A percentile compares a stretch with the other conserved stretches of the same genome.
Evolutionary conservation across 2,888 invertebrate genomes (phyloP).

Genomic region (Orthosia gothica): DNA sequence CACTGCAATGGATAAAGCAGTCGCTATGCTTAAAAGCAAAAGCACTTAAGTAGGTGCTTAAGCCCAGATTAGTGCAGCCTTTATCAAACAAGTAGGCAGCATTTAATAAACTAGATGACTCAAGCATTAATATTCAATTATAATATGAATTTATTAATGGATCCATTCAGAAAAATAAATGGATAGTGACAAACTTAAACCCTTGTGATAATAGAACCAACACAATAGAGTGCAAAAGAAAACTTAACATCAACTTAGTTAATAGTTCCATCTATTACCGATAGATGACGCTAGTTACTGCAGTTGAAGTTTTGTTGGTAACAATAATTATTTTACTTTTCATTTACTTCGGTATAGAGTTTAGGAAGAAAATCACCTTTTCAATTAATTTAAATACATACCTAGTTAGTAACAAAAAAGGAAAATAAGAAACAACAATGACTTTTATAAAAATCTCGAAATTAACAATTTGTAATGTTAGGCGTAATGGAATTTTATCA

Average conservation of each 20-base stretch:
- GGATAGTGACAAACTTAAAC: background rate
- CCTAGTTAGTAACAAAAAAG: background rate
- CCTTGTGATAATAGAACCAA: no score
- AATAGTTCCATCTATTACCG: slow-evolving; percentile 36
- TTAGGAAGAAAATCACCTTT: background rate
- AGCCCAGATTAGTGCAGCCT: background rate
- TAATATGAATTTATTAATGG: background rate
- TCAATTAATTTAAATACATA: background rate
- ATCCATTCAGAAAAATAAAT: no score
- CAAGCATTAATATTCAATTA: background rate
- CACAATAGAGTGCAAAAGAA: background rate
- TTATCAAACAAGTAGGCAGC: no score
- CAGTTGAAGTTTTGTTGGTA: background rate
- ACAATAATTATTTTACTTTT: background rate
- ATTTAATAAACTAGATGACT: background rate
- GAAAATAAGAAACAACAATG: background rate
- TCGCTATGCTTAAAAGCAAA: background rate
- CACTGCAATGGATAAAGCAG: background rate
- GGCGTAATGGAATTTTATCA: slow-evolving; percentile 6
- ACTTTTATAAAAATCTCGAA: background rate
- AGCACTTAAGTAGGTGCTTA: background rate
- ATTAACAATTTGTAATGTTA: no score
- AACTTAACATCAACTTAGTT: background rate
- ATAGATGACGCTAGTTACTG: slow-evolving; percentile 59
- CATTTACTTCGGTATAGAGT: background rate